Evolutionary conservation across 2,113 vertebrate species (phyloP).

Genomic region (Lagenorhynchus albirostris): DNA sequence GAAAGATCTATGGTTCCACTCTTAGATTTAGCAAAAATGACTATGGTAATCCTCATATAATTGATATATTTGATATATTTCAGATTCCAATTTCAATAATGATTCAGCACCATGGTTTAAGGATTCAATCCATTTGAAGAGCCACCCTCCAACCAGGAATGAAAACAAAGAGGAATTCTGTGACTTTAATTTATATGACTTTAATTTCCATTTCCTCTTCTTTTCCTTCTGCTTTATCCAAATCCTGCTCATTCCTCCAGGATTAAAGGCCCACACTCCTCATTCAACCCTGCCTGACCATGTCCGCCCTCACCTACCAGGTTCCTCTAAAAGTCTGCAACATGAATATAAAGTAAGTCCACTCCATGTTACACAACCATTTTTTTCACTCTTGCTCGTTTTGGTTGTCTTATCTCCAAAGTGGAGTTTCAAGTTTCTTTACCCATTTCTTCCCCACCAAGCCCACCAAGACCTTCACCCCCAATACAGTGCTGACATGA

Average conservation of each 20-base stretch:
- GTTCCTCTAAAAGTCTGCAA: background rate
- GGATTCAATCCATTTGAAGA: background rate
- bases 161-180: background rate
- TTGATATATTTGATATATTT: slow-evolving; percentile 26
- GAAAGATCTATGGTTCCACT: slow-evolving; percentile 30
- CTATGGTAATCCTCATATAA: slow-evolving; percentile 39
- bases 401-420: background rate
- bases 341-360: no score
- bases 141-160: fast-evolving
- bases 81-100: background rate
- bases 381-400: background rate
- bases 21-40: background rate
- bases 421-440: background rate
- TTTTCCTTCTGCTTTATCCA: background rate
- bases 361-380: background rate
- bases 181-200: no score
- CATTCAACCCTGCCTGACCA: fast-evolving
- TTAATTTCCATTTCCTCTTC: background rate
- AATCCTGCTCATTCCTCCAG: background rate
- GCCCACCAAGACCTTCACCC: background rate
- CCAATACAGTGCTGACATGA: fast-evolving
- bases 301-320: no score
- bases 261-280: fast-evolving
- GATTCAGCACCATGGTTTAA: background rate
- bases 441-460: no score